Evolutionary conservation across 2,113 vertebrate genomes (phyloP).

Genomic region (Oreotragus oreotragus): DNA sequence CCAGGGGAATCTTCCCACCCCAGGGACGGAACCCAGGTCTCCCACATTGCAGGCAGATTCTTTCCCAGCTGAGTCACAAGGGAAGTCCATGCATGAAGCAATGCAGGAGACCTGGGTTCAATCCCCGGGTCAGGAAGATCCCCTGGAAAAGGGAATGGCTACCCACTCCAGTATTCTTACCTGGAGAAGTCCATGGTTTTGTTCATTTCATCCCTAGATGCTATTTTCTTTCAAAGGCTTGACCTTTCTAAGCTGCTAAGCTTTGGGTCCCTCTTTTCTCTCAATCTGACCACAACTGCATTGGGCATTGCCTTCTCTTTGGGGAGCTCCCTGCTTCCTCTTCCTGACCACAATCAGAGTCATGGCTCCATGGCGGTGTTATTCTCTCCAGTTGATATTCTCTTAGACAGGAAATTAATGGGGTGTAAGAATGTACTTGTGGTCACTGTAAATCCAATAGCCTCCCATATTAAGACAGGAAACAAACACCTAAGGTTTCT

Average conservation of each 20-base stretch:
- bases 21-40: background rate
- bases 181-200: background rate
- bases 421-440: background rate
- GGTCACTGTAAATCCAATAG: background rate
- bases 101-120: background rate
- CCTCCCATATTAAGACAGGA: background rate
- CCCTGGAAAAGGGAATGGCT: background rate
- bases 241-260: constrained; percentile 4
- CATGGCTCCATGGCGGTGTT: background rate
- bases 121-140: background rate
- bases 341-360: background rate
- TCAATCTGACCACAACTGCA: background rate
- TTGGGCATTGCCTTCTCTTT: background rate
- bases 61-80: background rate
- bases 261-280: background rate
- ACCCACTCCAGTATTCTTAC: background rate
- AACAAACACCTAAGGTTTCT: background rate
- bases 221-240: background rate
- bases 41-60: background rate
- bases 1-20: background rate
- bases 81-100: background rate
- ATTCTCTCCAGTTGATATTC: background rate
- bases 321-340: background rate
- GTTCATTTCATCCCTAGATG: background rate
- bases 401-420: constrained; percentile 15